A percentile compares a stretch with the other conserved stretches of the same genome.
Conservation (phyloP, 2,113 vertebrate species). For the Silurus meridionalis region DNA sequence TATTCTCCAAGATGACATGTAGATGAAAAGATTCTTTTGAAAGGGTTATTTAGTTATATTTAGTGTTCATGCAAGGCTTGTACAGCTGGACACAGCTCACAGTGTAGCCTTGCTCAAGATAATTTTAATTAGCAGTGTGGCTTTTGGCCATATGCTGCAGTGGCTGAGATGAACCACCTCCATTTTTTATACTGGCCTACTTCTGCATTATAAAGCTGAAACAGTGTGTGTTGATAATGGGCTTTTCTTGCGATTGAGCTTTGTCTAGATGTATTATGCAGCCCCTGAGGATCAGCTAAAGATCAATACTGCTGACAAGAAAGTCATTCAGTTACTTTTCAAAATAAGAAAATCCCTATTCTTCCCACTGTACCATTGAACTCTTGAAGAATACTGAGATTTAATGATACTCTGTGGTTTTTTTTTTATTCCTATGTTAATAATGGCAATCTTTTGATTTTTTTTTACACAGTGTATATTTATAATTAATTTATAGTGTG, state of each 20-base stretch:
- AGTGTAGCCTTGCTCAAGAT: neutral
- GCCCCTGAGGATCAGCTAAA: neutral
- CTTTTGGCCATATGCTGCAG: neutral
- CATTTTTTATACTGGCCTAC: neutral
- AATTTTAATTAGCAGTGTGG: constrained; percentile 11
- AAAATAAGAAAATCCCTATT: neutral
- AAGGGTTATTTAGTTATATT: constrained; percentile 7
- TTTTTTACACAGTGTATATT: neutral
- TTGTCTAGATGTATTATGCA: neutral
- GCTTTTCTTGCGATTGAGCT: neutral
- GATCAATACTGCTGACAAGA: neutral
- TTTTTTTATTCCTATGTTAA: neutral
- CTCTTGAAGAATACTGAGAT: neutral
- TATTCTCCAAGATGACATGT: neutral
- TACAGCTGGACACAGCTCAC: neutral
- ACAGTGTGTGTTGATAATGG: neutral
- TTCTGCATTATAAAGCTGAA: neutral
- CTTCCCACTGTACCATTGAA: neutral
- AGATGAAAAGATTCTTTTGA: neutral
- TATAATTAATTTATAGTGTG: neutral
- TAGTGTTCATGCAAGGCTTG: neutral
- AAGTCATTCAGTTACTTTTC: neutral
- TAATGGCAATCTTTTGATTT: neutral
- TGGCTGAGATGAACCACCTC: neutral
- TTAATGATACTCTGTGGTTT: neutral